Conservation (phyloP, 2,113 vertebrate genomes). For the Catharus bicknelli region DNA sequence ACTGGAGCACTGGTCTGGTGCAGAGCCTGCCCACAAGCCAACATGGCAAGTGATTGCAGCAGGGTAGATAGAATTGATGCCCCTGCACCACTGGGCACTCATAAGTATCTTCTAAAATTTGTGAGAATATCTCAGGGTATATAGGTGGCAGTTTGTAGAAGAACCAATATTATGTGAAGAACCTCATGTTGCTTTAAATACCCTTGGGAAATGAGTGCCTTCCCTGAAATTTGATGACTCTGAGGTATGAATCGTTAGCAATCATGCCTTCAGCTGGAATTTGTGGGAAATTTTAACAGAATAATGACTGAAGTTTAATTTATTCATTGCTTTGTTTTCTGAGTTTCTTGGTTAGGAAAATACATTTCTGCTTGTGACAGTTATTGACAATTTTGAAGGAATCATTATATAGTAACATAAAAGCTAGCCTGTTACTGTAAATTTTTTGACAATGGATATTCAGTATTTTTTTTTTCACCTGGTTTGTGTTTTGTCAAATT, state of each 20-base stretch:
- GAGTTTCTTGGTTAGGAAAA: not conserved
- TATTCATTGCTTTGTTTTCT: not conserved
- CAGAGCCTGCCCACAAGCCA: not conserved
- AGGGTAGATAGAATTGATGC: not conserved
- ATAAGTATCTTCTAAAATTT: not conserved
- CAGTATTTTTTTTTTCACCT: not conserved
- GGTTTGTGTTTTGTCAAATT: conserved; percentile 31
- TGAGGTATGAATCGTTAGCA: not conserved
- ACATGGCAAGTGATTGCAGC: not conserved
- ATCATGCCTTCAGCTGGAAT: not conserved
- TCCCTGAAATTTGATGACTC: not conserved
- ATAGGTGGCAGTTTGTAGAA: not conserved
- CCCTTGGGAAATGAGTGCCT: not conserved
- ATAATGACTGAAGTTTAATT: not conserved
- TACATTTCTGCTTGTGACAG: not conserved
- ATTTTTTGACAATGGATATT: not conserved
- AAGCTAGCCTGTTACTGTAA: not conserved
- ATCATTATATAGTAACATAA: not conserved
- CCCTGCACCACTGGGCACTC: not conserved
- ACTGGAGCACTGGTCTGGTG: not conserved
- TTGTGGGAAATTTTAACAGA: not conserved
- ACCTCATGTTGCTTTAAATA: not conserved
- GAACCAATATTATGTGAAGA: not conserved
- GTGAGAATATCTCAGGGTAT: not conserved
- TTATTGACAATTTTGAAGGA: not conserved